Percentiles rank a stretch among this genome's conserved stretches.
Evolutionary conservation across 2,888 invertebrate species (phyloP).

Genomic region (Lamellibrachia columna): DNA sequence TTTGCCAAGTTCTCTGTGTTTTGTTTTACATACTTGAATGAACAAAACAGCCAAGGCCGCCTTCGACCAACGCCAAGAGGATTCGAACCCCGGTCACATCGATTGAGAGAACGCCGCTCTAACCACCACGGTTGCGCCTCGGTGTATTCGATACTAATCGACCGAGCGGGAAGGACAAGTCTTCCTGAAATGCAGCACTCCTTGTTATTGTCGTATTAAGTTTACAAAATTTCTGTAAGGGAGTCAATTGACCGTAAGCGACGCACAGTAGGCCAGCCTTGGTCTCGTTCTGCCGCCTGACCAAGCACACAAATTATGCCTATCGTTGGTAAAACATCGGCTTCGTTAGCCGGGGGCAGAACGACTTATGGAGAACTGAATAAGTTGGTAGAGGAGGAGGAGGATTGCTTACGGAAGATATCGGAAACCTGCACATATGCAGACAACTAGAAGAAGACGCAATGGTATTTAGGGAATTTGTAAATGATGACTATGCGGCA

Average conservation of each 20-base stretch:
- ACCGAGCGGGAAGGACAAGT: neutral
- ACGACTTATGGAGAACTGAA: neutral
- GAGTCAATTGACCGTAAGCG: conserved; percentile 8
- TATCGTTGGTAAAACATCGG: neutral
- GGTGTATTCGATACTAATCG: neutral
- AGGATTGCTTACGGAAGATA: neutral
- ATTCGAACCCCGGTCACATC: neutral
- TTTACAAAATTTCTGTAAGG: neutral
- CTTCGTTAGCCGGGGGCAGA: neutral
- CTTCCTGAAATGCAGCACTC: neutral
- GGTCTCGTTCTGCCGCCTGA: neutral
- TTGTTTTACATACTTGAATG: neutral
- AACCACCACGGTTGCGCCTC: neutral
- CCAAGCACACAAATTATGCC: neutral
- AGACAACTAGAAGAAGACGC: neutral
- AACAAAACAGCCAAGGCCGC: neutral
- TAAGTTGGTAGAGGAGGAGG: neutral
- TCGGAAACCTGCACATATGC: neutral
- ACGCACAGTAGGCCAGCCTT: neutral
- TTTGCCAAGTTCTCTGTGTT: neutral
- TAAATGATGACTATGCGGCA: neutral
- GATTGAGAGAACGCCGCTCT: neutral
- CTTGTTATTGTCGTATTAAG: neutral
- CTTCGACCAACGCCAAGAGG: neutral
- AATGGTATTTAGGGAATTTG: neutral